Conservation (phyloP, 2,888 invertebrate species). For the Cheilosia impressa region DNA sequence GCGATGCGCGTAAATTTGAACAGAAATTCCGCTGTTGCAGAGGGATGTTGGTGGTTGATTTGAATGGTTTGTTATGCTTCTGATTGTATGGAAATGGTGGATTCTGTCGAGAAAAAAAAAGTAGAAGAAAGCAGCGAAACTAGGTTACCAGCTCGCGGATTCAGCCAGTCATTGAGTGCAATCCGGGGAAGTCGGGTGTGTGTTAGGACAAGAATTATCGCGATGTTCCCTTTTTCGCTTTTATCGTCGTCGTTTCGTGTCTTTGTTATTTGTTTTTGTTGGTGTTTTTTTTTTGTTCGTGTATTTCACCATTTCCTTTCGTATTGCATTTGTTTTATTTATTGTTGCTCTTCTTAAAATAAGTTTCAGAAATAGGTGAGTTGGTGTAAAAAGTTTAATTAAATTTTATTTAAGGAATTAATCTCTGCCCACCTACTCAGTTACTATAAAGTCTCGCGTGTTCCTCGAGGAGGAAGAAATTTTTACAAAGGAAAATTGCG, state of each 20-base stretch:
- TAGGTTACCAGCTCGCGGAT: slow-evolving; percentile 69
- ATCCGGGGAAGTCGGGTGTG: slow-evolving; percentile 83
- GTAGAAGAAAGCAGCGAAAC: slow-evolving; percentile 15
- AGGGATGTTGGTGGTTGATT: slow-evolving; percentile 71
- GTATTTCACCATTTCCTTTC: background rate
- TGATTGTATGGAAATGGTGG: slow-evolving; percentile 38
- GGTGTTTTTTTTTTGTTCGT: slow-evolving; percentile 31
- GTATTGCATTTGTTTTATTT: slow-evolving; percentile 3
- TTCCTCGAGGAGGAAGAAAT: background rate
- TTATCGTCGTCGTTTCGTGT: slow-evolving; percentile 39
- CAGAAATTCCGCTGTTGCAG: slow-evolving; percentile 14
- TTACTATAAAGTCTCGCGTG: background rate
- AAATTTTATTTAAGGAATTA: background rate
- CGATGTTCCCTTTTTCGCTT: slow-evolving; percentile 38
- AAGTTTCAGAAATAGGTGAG: slow-evolving; percentile 21
- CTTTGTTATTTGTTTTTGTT: slow-evolving; percentile 34
- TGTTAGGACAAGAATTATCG: slow-evolving; percentile 54
- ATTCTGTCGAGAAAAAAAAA: slow-evolving; percentile 8
- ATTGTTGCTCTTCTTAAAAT: background rate
- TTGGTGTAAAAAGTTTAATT: slow-evolving; percentile 25
- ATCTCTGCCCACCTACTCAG: background rate
- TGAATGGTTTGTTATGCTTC: slow-evolving; percentile 55
- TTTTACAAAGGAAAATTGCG: background rate
- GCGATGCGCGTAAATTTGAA: slow-evolving; percentile 54
- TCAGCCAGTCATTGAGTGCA: slow-evolving; percentile 82